Percentiles rank a stretch among this genome's conserved stretches.
Conservation (phyloP, 2,797 vertebrate genomes). For the Squalus acanthias region DNA sequence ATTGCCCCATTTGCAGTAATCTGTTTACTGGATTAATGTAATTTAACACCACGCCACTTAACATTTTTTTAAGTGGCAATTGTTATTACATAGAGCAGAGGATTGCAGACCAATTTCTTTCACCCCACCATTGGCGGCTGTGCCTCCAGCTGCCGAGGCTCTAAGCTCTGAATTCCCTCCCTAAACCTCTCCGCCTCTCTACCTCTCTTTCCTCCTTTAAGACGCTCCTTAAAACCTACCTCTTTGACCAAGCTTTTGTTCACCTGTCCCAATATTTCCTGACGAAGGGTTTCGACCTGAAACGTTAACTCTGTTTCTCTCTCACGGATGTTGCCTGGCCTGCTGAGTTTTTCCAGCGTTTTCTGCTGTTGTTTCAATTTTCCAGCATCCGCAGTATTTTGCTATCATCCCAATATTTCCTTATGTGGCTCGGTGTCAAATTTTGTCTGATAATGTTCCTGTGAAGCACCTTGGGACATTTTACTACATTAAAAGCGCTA, state of each 20-base stretch:
- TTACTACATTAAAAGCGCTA: not conserved
- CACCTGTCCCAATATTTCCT: not conserved
- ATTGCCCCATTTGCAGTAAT: not conserved
- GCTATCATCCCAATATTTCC: too few species aligned
- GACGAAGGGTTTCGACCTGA: too few species aligned
- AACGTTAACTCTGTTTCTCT: too few species aligned
- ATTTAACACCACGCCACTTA: not conserved
- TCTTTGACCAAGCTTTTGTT: not conserved
- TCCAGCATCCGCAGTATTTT: too few species aligned
- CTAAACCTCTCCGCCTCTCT: too few species aligned
- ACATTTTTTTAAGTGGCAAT: not conserved
- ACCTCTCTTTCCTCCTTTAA: too few species aligned
- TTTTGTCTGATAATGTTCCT: not conserved
- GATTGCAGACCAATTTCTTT: not conserved
- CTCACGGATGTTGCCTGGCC: too few species aligned
- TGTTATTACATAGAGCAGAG: not conserved
- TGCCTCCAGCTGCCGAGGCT: not conserved
- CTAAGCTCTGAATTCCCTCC: not conserved
- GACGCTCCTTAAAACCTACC: not conserved
- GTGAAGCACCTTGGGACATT: not conserved
- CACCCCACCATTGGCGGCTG: not conserved
- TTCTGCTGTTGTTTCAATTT: too few species aligned
- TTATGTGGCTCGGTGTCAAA: too few species aligned
- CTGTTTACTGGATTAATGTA: constrained; percentile 23
- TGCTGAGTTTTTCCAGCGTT: too few species aligned